A percentile compares a stretch with the other conserved stretches of the same genome.
These are phyloP conservation scores for Yoshiicerus persimilis DNA, from an alignment of 1,140 invertebrate species.

Conservation along the genomic window DNA sequence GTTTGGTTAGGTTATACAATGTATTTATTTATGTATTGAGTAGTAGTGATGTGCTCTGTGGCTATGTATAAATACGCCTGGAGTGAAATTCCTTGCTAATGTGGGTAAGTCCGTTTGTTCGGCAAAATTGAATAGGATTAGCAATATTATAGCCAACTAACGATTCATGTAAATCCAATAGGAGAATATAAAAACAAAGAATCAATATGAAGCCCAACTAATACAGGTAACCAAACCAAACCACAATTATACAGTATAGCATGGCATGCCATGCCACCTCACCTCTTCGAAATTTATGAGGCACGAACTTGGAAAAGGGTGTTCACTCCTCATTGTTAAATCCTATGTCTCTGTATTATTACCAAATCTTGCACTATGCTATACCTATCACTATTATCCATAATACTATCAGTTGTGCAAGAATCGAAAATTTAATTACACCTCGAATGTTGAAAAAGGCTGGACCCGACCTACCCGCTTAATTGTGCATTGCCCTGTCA, in stretches of 20 bases:
- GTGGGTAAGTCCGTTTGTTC: neutral
- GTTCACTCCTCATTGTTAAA: neutral
- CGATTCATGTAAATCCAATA: neutral
- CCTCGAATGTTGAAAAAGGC: neutral
- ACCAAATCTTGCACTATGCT: neutral
- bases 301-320: neutral
- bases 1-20: neutral
- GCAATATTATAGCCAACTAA: neutral
- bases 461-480: slow-evolving; percentile 9
- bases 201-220: neutral
- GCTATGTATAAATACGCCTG: neutral
- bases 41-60: neutral
- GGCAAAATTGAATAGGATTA: neutral
- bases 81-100: neutral
- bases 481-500: slow-evolving; percentile 4
- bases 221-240: no score
- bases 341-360: neutral
- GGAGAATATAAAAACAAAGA: neutral
- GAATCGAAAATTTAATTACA: slow-evolving; percentile 3
- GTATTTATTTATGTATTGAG: no score
- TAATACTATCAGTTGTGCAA: neutral
- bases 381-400: neutral
- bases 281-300: neutral
- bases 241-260: no score
- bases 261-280: neutral